Base-by-base conservation (phyloP, 2,113 vertebrate species). In the Coptodon bakossiorum region DNA sequence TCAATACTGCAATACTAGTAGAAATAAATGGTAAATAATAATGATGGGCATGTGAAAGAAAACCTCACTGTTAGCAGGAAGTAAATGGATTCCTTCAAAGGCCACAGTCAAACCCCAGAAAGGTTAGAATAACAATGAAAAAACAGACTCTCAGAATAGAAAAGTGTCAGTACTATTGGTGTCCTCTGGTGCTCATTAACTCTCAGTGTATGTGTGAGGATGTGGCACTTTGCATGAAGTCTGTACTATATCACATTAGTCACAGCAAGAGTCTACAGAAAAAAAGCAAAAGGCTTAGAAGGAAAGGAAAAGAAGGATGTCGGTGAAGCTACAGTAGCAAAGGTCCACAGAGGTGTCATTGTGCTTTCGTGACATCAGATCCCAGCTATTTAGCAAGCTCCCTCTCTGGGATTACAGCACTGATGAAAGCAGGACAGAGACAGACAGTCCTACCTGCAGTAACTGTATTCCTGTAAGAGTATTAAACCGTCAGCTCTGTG, bases 311-410 rank as follows among this genome's bases (percentile, higher is more conserved):
- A n/a, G 29, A 68, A 54, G 13, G 66, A 50, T 27, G 73, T 17
- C 0, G 11, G 48, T 50, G 24, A 82, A 61, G 81, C 43, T 71
- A 71, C 84, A 54, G 89, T 68, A 86, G 38, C 43, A 68, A 73
- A 56, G 38, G 63, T 36, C 78, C 48, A 94, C 90, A 92, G 89
- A 86, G 68, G 57, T 88, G 90, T 88, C 61, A 89, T 86, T 93
- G 93, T 92, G 83, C 19, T 66, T 82, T 19, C 38, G 71, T 93
- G 94, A 94, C 92, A 95, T 93, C 88, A 95, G 92, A 93, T 83
- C 73, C 81, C 31, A 66, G 91, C 82, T 87, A 91, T 90, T 95
- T 91, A 90, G 79, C 87, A 86, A 84, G 29, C 63, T 38, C 8
- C 48, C 80, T 90, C 59, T 90, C 78, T 88, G 90, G 85, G 89